Conservation (phyloP, 2,888 invertebrate species). For the Troglohyphantes excavatus region DNA sequence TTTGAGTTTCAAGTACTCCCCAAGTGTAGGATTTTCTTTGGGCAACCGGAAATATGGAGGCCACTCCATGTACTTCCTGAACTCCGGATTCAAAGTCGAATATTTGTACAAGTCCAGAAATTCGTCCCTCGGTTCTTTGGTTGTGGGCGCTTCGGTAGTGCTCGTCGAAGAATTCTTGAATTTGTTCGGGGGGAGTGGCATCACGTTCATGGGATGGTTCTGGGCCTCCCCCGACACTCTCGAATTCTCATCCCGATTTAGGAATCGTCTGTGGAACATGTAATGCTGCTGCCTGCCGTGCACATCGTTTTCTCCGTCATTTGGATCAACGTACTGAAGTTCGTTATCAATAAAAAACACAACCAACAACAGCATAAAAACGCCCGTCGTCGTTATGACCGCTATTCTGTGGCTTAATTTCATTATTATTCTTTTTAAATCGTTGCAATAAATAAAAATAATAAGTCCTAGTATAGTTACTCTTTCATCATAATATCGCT, state of each 20-base stretch:
- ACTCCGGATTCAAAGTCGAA: slow-evolving; percentile 30
- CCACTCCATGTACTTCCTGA: slow-evolving; percentile 66
- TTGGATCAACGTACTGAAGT: slow-evolving; percentile 16
- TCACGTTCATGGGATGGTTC: slow-evolving; percentile 34
- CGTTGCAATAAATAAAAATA: background rate
- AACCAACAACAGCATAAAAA: slow-evolving; percentile 19
- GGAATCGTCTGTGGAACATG: slow-evolving; percentile 67
- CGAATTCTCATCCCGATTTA: slow-evolving; percentile 66
- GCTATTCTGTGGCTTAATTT: slow-evolving; percentile 71
- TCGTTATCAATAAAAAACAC: slow-evolving; percentile 52
- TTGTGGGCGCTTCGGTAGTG: background rate
- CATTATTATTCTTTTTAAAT: no score
- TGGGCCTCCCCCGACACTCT: slow-evolving; percentile 64
- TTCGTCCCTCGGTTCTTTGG: slow-evolving; percentile 49
- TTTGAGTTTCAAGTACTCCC: slow-evolving; percentile 42
- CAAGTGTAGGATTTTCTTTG: slow-evolving; percentile 46
- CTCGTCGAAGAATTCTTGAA: slow-evolving; percentile 14
- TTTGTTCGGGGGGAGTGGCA: slow-evolving; percentile 24
- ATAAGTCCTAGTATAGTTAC: background rate
- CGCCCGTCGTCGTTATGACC: slow-evolving; percentile 1
- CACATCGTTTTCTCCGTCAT: slow-evolving; percentile 22
- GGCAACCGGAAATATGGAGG: slow-evolving; percentile 54
- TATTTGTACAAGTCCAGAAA: slow-evolving; percentile 65
- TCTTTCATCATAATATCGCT: background rate
- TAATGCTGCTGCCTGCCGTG: slow-evolving; percentile 24